Conservation (phyloP, 30 jellyfish, hydroid and myxozoan species). For the Chironex yamaguchii region DNA sequence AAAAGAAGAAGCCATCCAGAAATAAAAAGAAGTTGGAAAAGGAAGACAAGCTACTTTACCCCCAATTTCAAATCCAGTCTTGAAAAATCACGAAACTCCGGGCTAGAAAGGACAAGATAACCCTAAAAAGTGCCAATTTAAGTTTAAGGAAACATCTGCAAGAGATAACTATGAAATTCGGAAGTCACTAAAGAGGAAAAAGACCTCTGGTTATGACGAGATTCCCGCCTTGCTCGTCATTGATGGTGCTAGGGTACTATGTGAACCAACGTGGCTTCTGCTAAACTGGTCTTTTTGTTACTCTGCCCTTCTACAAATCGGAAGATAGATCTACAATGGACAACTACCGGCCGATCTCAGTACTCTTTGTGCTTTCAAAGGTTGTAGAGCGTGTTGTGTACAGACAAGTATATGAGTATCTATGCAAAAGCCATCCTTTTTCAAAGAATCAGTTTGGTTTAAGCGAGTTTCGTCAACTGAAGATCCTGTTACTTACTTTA, state of each 20-base stretch:
- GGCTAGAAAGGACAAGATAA: too few relatives aligned
- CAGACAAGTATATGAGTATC: conserved; percentile 32
- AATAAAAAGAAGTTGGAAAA: too few relatives aligned
- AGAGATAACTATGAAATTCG: conserved; percentile 10
- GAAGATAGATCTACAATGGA: conserved; percentile 7
- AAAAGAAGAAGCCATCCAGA: too few relatives aligned
- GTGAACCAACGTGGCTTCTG: conserved; percentile 24
- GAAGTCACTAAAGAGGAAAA: conserved; percentile 26
- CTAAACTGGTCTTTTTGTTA: not conserved
- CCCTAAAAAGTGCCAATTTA: not conserved
- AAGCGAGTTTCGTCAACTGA: conserved; percentile 18
- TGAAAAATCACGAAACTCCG: too few relatives aligned
- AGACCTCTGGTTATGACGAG: conserved; percentile 31
- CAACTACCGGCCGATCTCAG: conserved; percentile 1
- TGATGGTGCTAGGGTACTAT: conserved; percentile 39
- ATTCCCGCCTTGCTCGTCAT: not conserved
- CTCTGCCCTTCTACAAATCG: conserved; percentile 11
- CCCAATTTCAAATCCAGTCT: too few relatives aligned
- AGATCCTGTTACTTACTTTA: conserved; percentile 18
- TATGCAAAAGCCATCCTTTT: conserved; percentile 12
- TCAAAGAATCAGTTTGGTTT: conserved; percentile 25
- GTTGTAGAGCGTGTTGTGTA: too few relatives aligned
- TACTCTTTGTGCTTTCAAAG: too few relatives aligned
- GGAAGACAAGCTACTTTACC: too few relatives aligned
- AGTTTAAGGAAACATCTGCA: conserved; percentile 32